Base-by-base conservation (phyloP, 1,140 invertebrate species). In the Cotesia chilonis region DNA sequence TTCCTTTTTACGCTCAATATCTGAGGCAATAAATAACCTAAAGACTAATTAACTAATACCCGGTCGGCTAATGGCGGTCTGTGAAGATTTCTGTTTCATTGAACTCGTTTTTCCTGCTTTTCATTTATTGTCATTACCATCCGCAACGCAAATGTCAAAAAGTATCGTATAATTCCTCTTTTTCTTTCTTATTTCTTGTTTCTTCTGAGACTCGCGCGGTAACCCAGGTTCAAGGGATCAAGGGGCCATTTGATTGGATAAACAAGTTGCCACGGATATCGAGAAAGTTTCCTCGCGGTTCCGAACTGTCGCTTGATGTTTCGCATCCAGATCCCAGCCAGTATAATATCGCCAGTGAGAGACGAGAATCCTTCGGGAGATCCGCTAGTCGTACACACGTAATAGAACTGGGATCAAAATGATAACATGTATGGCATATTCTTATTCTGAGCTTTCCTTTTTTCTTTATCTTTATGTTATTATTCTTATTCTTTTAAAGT, bases 221-320 rank as follows among this genome's bases (percentile, higher is more conserved):
- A 55, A 20, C 54, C 54, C 54, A 17, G 28, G 28, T 28, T 28
- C 28, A 28, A n/a, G 54, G 54, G 54, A 57, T 57, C 54, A 57
- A 57, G 54, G 20, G 54, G 20, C 54, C n/a, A 57, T 57, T 57
- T 14, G 54, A 57, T 57, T 57, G 20, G n/a, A 57, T 57, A 57
- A 17, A 57, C 54, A 57, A 57, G 54, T 57, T 57, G 54, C 54
- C 35, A 37, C 20, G 35, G 60, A 35, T 61, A 61, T 61, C 54
- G 54, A n/a, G 12, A 57, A 61, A 61, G 60, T 61, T 61, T 61
- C 60, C 35, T 61, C 60, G 20, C 35, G 60, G 20, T 61, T 61
- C 60, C 28, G 10, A 61, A 61, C 20, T 2, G 60, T 61, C 60
- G 60, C 35, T 61, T 28, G 60, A 61, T 12, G 35, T 61, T 12